phyloP scores from a whole-genome alignment of 2,797 vertebrate genomes.

The Anisognathus igniventris region DNA sequence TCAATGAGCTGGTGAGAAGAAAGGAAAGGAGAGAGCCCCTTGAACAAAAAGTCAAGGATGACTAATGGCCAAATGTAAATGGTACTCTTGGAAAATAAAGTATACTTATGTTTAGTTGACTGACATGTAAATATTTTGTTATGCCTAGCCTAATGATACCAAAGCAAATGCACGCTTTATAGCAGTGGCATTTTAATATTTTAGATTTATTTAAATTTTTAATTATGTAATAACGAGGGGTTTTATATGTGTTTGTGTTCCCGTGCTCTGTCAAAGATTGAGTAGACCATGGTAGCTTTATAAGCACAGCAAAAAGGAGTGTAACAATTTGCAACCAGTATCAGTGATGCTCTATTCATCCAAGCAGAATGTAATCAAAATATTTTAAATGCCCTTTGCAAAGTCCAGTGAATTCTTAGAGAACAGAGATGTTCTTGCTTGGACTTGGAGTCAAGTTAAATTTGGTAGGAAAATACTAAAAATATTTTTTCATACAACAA shows the following conservation, averaged over 20 bases:
- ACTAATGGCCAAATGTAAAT: background rate
- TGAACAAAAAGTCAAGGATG: background rate
- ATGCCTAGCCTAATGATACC: background rate
- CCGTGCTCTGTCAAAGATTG: background rate
- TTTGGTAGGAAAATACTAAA: background rate
- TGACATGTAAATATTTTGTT: background rate
- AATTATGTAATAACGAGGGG: background rate
- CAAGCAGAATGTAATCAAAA: background rate
- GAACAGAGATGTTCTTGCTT: background rate
- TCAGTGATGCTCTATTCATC: background rate
- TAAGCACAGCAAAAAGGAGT: background rate
- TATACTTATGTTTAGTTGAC: background rate
- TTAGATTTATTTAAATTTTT: background rate
- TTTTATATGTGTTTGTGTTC: background rate
- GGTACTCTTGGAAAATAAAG: background rate
- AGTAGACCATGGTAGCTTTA: background rate
- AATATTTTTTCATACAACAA: background rate
- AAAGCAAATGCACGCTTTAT: background rate
- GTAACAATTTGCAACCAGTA: background rate
- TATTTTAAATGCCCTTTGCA: background rate
- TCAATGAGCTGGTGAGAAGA: background rate
- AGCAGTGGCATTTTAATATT: background rate
- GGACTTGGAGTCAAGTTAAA: background rate
- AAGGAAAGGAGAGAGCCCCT: background rate
- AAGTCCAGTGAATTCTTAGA: background rate